phyloP scores from a whole-genome alignment of 2,888 invertebrate species.

The Griposia aprilina region DNA sequence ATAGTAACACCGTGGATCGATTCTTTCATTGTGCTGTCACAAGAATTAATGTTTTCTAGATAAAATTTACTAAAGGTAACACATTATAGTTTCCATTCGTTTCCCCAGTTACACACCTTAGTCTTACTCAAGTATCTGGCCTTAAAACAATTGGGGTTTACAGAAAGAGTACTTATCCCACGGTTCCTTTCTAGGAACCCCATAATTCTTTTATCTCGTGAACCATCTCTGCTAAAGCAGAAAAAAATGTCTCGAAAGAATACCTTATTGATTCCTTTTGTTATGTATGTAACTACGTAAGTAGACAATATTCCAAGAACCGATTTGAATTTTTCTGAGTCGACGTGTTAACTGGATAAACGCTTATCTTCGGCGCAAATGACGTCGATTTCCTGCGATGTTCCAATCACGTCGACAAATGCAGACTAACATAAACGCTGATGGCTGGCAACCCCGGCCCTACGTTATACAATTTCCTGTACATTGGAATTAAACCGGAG shows the following conservation, averaged over 20 bases:
- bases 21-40: conserved; percentile 33
- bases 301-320: neutral
- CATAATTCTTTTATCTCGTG: neutral
- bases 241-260: neutral
- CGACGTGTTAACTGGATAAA: conserved; percentile 29
- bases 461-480: conserved; percentile 53
- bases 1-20: conserved; percentile 25
- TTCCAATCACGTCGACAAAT: conserved; percentile 42
- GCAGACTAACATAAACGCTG: conserved; percentile 29
- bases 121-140: neutral
- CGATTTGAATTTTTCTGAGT: conserved; percentile 7
- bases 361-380: conserved; percentile 28
- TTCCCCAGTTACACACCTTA: neutral
- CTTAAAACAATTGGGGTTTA: neutral
- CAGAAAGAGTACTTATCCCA: neutral
- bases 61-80: neutral
- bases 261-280: neutral
- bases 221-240: neutral
- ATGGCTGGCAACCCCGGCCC: conserved; percentile 22
- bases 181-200: too few relatives aligned
- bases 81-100: neutral
- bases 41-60: conserved; percentile 17
- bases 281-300: neutral
- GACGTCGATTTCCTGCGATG: conserved; percentile 47
- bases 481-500: conserved; percentile 30